phyloP scores from a whole-genome alignment of 2,797 vertebrate genomes.

The Chiroxiphia lanceolata region DNA sequence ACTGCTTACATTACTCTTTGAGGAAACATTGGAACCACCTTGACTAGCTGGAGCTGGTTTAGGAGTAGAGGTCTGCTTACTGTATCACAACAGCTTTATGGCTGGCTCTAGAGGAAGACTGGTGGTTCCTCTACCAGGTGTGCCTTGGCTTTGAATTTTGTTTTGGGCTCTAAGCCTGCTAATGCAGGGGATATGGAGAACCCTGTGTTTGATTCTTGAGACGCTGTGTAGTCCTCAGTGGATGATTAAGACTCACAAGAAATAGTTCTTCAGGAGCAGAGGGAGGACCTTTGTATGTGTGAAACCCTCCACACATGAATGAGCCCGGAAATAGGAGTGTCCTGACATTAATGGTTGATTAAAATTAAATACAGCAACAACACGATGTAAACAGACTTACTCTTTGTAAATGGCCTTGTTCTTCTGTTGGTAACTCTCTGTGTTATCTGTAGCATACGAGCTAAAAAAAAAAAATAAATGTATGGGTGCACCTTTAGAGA shows the following conservation, averaged over 20 bases:
- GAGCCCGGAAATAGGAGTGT: background rate
- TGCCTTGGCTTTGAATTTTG: background rate
- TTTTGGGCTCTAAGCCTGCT: background rate
- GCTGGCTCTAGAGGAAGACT: background rate
- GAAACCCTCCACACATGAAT: background rate
- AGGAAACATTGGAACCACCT: background rate
- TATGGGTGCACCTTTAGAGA: background rate
- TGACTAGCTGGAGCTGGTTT: background rate
- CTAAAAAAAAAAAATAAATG: background rate
- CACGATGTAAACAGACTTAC: background rate
- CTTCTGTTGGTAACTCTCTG: background rate
- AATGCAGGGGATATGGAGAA: background rate
- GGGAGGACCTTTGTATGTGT: background rate
- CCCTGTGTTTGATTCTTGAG: background rate
- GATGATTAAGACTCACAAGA: background rate
- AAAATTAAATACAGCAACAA: background rate
- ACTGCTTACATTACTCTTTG: background rate
- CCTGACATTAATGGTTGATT: background rate
- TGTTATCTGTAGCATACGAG: background rate
- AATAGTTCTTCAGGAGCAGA: background rate
- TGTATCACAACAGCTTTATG: background rate
- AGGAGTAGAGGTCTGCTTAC: background rate
- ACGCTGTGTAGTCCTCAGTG: background rate
- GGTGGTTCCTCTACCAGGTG: background rate
- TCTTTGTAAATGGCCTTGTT: background rate